Percentiles rank a stretch among this genome's conserved stretches.
Conservation (phyloP, 1,140 invertebrate genomes). For the Calosoma granatense region DNA sequence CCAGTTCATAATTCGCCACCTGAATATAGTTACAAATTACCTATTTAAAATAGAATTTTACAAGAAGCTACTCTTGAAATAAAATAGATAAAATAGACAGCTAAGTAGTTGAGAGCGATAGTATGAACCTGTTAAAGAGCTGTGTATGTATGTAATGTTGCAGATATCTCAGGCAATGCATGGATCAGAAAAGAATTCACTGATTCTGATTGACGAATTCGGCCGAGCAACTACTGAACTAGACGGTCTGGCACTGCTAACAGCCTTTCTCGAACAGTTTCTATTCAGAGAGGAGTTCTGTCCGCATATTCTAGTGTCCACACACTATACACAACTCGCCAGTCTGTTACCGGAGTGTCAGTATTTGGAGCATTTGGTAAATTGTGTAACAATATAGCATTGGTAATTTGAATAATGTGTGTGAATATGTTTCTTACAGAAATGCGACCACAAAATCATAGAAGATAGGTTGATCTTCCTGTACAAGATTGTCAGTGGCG, state of each 20-base stretch:
- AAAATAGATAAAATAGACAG: too few relatives aligned
- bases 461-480: background rate
- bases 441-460: background rate
- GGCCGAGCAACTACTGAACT: constrained; percentile 74
- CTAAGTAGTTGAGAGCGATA: too few relatives aligned
- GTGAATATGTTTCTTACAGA: background rate
- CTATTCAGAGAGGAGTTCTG: constrained; percentile 42
- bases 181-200: constrained; percentile 49
- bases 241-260: constrained; percentile 62
- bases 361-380: constrained; percentile 43
- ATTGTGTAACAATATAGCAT: background rate
- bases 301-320: constrained; percentile 67
- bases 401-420: background rate
- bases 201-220: constrained; percentile 86
- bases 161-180: constrained; percentile 62
- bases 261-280: constrained; percentile 54
- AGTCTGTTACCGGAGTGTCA: constrained; percentile 48
- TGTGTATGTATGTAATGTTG: constrained; percentile 24
- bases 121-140: too few relatives aligned
- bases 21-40: too few relatives aligned
- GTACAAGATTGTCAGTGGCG: background rate
- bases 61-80: too few relatives aligned
- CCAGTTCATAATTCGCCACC: too few relatives aligned
- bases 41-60: background rate
- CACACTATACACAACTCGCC: constrained; percentile 60